Evolutionary conservation across 2,113 vertebrate genomes (phyloP).

Genomic region (Actinemys pallida): DNA sequence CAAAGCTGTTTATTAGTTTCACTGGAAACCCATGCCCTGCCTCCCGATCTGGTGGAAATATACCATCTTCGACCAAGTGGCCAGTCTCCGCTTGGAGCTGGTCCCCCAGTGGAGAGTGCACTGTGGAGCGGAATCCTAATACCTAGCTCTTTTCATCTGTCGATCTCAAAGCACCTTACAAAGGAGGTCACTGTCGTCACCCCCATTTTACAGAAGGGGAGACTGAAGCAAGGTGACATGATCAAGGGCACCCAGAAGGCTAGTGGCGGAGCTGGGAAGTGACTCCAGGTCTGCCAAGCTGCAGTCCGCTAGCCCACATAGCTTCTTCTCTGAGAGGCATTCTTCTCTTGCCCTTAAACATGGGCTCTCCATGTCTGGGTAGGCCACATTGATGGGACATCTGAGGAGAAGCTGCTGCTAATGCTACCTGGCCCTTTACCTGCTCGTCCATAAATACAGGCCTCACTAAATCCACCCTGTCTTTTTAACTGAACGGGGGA

Average conservation of each 20-base stretch:
- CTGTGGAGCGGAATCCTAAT: fast-evolving
- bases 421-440: not conserved
- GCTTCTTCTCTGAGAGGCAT: not conserved
- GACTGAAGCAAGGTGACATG: not conserved
- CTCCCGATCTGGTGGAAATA: not conserved
- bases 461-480: not conserved
- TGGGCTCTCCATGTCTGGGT: not conserved
- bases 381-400: not conserved
- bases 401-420: not conserved
- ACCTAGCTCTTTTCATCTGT: fast-evolving
- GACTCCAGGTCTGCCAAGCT: not conserved
- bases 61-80: not conserved
- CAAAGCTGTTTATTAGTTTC: conserved; percentile 31
- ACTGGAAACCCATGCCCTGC: fast-evolving
- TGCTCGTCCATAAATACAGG: not conserved
- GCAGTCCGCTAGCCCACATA: not conserved
- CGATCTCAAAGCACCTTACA: fast-evolving
- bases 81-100: not conserved
- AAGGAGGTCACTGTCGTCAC: fast-evolving
- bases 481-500: not conserved
- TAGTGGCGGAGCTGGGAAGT: not conserved
- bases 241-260: not conserved
- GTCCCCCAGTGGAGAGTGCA: not conserved
- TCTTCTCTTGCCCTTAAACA: not conserved
- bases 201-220: not conserved